Evolutionary conservation across 1,140 invertebrate species (phyloP).

Genomic region (Euglossa dilemma): DNA sequence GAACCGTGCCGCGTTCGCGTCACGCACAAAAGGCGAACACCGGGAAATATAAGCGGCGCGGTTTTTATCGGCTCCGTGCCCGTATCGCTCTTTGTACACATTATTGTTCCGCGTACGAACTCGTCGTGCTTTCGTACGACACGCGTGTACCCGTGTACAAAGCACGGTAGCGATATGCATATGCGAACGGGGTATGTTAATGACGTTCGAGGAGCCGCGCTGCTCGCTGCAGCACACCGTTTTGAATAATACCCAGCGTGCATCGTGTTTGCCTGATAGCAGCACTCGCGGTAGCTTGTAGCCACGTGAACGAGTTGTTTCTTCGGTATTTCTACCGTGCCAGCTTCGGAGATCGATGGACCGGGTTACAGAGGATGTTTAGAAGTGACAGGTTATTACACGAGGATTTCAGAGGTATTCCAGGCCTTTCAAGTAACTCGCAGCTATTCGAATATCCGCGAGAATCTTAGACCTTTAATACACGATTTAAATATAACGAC

Average conservation of each 20-base stretch:
- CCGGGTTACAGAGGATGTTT: neutral
- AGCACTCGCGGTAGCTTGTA: neutral
- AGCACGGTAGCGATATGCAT: constrained; percentile 71
- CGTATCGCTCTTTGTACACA: constrained; percentile 58
- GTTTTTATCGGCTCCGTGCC: constrained; percentile 66
- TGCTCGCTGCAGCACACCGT: constrained; percentile 32
- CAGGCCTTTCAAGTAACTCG: too few relatives aligned
- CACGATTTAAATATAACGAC: too few relatives aligned
- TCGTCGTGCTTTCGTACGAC: constrained; percentile 56
- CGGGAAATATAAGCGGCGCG: constrained; percentile 70
- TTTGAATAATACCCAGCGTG: constrained; percentile 11
- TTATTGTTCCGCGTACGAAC: constrained; percentile 70
- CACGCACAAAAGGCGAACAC: constrained; percentile 56
- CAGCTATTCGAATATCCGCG: too few relatives aligned
- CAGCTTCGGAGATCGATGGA: neutral
- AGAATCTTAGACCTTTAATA: too few relatives aligned
- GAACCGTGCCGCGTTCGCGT: constrained; percentile 23
- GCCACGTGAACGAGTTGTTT: too few relatives aligned
- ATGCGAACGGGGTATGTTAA: constrained; percentile 75
- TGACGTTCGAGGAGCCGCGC: constrained; percentile 69
- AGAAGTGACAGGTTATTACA: too few relatives aligned
- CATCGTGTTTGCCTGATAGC: neutral
- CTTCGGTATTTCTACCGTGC: neutral
- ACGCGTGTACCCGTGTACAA: constrained; percentile 60
- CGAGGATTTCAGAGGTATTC: too few relatives aligned